Evolutionary conservation across 2,888 invertebrate species (phyloP), one percentile per base, ranked within the genome.

Genomic region (Helicoverpa assulta): DNA sequence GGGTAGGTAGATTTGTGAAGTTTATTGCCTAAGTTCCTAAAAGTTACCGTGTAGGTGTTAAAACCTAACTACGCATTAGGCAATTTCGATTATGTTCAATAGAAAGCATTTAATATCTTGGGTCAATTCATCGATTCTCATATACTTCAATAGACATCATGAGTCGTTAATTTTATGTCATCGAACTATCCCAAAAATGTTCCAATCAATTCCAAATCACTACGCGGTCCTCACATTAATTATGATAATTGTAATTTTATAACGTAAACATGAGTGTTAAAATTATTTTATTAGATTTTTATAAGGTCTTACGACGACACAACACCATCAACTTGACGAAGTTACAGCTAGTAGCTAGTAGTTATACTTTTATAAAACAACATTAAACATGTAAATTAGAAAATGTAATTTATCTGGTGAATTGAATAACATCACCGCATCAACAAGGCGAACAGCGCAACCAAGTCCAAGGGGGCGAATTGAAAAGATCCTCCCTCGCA

Each of bases 351-450:
- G 21, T 60, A 14, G 14, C n/a, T n/a, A n/a, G n/a, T n/a, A n/a
- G n/a, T n/a, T n/a, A n/a, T n/a, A n/a, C n/a, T n/a, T n/a, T n/a
- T 40, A 43, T 64, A 5, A 57, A 66, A 51, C n/a, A 40, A 56
- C 67, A 85, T 88, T 83, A 83, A 85, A 86, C 80, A 89, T 88
- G 81, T 77, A 83, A 86, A 86, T 86, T 76, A 77, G 76, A 80
- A 69, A 81, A 82, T 71, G 67, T 75, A 76, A 84, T 86, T 86
- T 83, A 85, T 84, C 81, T 76, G 71, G 71, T 73, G 84, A 90
- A 91, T 92, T 90, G 88, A 92, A 91, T 70, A 90, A 91, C 87
- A 89, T 87, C 86, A 87, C 88, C 87, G 81, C 88, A 86, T 81
- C 82, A 87, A 87, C 79, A 86, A 62, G 83, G 69, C 76, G 82